These are phyloP conservation scores for Tragelaphus oryx DNA, from an alignment of 2,797 vertebrate species.

Conservation along the genomic window DNA sequence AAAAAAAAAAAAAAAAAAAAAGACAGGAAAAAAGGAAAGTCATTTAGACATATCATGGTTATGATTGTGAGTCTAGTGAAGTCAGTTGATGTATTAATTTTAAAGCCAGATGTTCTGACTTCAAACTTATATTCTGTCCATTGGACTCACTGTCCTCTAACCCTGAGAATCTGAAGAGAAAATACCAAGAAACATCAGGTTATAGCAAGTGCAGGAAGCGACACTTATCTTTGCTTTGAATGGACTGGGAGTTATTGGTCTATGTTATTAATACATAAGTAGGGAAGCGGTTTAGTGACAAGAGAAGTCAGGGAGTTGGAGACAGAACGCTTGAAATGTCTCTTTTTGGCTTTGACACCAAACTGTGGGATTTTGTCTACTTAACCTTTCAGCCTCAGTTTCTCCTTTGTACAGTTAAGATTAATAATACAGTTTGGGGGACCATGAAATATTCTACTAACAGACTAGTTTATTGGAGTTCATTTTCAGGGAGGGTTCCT, in stretches of 20 bases:
- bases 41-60: background rate
- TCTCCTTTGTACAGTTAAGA: background rate
- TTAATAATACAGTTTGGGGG: background rate
- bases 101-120: background rate
- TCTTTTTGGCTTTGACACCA: background rate
- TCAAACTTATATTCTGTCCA: background rate
- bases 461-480: background rate
- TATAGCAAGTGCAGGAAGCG: background rate
- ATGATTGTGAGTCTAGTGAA: background rate
- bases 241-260: background rate
- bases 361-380: background rate
- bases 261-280: background rate
- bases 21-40: background rate
- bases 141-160: too few relatives aligned
- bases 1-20: background rate
- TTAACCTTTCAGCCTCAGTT: background rate
- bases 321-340: background rate
- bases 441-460: background rate
- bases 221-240: background rate
- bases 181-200: rapidly evolving
- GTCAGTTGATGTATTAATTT: background rate
- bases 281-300: background rate
- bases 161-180: background rate
- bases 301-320: background rate
- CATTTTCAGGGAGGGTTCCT: background rate